These are phyloP conservation scores for Pollenia labialis DNA, from an alignment of 2,888 invertebrate genomes.

Conservation along the genomic window DNA sequence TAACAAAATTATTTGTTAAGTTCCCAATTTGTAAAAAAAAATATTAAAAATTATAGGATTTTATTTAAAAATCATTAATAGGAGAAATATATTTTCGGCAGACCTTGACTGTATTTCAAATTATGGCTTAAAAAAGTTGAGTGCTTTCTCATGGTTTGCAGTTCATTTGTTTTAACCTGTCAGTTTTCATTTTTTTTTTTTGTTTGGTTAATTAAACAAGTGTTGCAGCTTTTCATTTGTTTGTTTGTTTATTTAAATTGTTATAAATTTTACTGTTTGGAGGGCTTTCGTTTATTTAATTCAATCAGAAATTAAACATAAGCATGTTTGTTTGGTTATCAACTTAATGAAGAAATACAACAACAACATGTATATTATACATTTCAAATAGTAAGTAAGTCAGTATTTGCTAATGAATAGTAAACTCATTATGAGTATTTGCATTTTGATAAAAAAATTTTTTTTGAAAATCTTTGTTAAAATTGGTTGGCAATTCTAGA, in stretches of 20 bases:
- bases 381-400: neutral
- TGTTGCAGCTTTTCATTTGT: conserved; percentile 3
- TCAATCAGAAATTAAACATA: conserved; percentile 35
- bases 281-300: conserved; percentile 45
- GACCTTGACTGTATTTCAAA: no score
- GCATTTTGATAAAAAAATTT: neutral
- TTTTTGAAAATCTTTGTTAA: neutral
- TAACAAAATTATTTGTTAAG: no score
- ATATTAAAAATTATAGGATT: no score
- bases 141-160: conserved; percentile 48
- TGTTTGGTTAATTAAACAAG: conserved; percentile 26
- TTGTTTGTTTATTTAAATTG: conserved; percentile 41
- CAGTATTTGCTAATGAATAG: neutral
- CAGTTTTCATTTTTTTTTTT: conserved; percentile 39
- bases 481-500: neutral
- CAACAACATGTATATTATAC: neutral
- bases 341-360: conserved; percentile 31
- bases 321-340: conserved; percentile 36
- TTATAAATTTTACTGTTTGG: conserved; percentile 34
- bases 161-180: conserved; percentile 41
- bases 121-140: neutral
- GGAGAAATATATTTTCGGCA: no score
- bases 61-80: no score
- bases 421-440: neutral
- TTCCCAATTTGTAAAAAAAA: no score